Percentiles rank a stretch among this genome's conserved stretches.
Evolutionary conservation across 1,140 invertebrate species (phyloP).

Genomic region (Elysia chlorotica): DNA sequence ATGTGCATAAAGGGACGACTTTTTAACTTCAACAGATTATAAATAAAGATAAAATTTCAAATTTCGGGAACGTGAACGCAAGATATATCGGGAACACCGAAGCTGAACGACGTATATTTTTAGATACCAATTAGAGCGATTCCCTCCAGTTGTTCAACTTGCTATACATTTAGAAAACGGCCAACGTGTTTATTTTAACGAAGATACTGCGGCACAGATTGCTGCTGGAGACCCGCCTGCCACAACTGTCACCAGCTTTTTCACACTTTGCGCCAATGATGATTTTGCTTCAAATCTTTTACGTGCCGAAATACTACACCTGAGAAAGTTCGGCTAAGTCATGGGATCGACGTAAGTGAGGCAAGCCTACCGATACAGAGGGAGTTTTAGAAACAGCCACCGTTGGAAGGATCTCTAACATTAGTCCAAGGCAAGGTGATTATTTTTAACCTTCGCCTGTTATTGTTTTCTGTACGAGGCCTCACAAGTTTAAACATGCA

Average conservation of each 20-base stretch:
- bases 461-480: background rate
- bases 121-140: conserved; percentile 51
- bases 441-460: background rate
- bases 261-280: background rate
- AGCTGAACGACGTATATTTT: conserved; percentile 45
- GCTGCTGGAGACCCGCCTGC: background rate
- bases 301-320: background rate
- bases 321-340: background rate
- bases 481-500: too few relatives aligned
- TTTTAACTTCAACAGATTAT: conserved; percentile 22
- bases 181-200: background rate
- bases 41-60: conserved; percentile 20
- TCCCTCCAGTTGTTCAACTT: conserved; percentile 34
- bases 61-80: conserved; percentile 19
- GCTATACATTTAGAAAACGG: background rate
- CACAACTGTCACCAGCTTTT: background rate
- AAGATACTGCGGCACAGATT: background rate
- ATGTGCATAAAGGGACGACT: conserved; percentile 28
- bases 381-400: background rate
- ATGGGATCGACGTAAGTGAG: background rate
- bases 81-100: conserved; percentile 45
- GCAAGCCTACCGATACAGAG: background rate
- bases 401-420: background rate
- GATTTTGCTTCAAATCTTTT: background rate
- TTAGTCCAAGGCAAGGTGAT: background rate